These are phyloP conservation scores for Brachionus sp. DNA, from an alignment of 1,140 invertebrate genomes.

Conservation along the genomic window DNA sequence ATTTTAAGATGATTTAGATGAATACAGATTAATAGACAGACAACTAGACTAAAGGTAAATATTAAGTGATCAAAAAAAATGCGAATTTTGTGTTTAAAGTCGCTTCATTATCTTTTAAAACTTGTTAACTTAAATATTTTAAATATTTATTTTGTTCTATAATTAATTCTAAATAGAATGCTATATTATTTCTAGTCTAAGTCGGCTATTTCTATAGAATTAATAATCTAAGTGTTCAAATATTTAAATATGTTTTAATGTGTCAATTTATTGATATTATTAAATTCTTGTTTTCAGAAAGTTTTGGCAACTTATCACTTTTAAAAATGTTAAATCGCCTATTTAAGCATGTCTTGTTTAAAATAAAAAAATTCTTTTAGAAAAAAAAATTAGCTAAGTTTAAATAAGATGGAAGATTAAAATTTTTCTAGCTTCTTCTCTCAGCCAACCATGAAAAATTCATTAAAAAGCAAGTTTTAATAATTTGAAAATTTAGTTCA, in stretches of 20 bases:
- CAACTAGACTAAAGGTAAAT: neutral
- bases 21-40: conserved; percentile 6
- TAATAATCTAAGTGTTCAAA: neutral
- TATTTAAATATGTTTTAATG: neutral
- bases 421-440: no score
- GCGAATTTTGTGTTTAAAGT: conserved; percentile 1
- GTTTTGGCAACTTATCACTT: no score
- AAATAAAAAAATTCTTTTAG: no score
- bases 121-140: neutral
- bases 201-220: neutral
- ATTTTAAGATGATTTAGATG: neutral
- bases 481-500: no score
- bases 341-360: no score
- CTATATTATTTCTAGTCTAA: neutral
- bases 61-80: neutral
- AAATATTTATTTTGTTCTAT: conserved; percentile 21
- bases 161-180: neutral
- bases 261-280: neutral
- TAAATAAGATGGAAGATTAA: no score
- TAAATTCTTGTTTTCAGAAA: no score
- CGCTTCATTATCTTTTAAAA: neutral
- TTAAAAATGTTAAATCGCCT: no score
- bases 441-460: no score
- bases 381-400: no score
- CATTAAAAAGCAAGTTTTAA: no score